Evolutionary conservation across 2,888 invertebrate species (phyloP).

Genomic region (Drosophila robusta): DNA sequence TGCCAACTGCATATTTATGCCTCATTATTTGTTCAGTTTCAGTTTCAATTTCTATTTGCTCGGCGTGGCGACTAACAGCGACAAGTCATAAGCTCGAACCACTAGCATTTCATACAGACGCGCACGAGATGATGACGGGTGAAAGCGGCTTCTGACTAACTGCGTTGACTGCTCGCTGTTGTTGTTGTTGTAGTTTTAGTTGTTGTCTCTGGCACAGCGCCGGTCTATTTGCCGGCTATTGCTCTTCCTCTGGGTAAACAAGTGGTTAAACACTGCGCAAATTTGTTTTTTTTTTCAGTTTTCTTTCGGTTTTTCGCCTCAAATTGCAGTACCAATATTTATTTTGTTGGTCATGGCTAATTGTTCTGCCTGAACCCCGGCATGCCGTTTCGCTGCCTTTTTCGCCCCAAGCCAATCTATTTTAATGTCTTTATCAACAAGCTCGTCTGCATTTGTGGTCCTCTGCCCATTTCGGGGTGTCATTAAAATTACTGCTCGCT

Average conservation of each 20-base stretch:
- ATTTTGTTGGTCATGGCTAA: slow-evolving; percentile 36
- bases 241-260: slow-evolving; percentile 38
- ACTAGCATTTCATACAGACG: slow-evolving; percentile 45
- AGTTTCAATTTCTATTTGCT: slow-evolving; percentile 77
- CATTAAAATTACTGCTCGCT: slow-evolving; percentile 72
- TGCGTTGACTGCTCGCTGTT: slow-evolving; percentile 16
- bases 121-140: slow-evolving; percentile 65
- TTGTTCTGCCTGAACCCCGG: slow-evolving; percentile 22
- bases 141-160: slow-evolving; percentile 61
- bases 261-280: slow-evolving; percentile 10
- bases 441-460: slow-evolving; percentile 13
- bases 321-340: slow-evolving; percentile 47
- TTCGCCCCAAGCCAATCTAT: slow-evolving; percentile 19
- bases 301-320: slow-evolving; percentile 28
- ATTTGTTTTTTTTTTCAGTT: slow-evolving; percentile 22
- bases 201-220: slow-evolving; percentile 18
- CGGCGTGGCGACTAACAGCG: slow-evolving; percentile 30
- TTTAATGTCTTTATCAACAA: slow-evolving; percentile 56
- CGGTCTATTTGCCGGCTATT: slow-evolving; percentile 58
- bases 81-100: slow-evolving; percentile 57
- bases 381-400: slow-evolving; percentile 5
- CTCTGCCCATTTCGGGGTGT: slow-evolving; percentile 39
- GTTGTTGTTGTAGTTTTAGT: slow-evolving; percentile 14
- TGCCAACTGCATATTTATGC: slow-evolving; percentile 73
- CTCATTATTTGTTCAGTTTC: slow-evolving; percentile 79